phyloP scores from a whole-genome alignment of 2,888 invertebrate species.

The Nomada hirtipes region DNA sequence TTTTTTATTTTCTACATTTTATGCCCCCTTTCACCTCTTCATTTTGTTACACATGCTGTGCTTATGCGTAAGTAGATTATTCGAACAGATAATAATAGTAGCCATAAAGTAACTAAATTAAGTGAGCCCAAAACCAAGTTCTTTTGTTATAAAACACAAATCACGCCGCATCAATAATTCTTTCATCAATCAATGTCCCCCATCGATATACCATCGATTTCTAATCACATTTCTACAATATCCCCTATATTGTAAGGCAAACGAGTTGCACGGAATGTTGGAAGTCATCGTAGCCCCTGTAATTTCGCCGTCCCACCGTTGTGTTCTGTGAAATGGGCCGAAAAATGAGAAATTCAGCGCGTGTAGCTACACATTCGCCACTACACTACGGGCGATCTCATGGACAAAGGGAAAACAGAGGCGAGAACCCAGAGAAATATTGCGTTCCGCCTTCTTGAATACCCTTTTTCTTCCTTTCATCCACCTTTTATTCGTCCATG shows the following conservation, averaged over 20 bases:
- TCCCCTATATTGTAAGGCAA: background rate
- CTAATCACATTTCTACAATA: background rate
- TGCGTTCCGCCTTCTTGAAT: slow-evolving; percentile 31
- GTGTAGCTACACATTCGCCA: background rate
- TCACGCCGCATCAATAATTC: no score
- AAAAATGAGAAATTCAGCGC: slow-evolving; percentile 21
- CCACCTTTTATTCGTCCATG: background rate
- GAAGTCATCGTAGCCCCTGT: background rate
- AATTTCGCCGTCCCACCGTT: background rate
- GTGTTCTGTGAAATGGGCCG: no score
- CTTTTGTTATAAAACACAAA: no score
- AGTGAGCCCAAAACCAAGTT: no score
- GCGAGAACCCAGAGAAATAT: slow-evolving; percentile 23
- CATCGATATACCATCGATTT: background rate
- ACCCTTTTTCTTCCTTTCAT: background rate
- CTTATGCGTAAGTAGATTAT: no score
- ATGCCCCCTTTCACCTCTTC: no score
- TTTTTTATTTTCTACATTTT: no score
- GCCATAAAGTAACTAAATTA: no score
- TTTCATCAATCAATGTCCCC: no score
- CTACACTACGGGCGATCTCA: slow-evolving; percentile 2
- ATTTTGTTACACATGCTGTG: no score
- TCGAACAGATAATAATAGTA: no score
- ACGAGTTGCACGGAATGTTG: background rate
- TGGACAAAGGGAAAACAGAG: slow-evolving; percentile 16